Base-by-base conservation (phyloP, 1,140 invertebrate species). In the Ooceraea biroi region DNA sequence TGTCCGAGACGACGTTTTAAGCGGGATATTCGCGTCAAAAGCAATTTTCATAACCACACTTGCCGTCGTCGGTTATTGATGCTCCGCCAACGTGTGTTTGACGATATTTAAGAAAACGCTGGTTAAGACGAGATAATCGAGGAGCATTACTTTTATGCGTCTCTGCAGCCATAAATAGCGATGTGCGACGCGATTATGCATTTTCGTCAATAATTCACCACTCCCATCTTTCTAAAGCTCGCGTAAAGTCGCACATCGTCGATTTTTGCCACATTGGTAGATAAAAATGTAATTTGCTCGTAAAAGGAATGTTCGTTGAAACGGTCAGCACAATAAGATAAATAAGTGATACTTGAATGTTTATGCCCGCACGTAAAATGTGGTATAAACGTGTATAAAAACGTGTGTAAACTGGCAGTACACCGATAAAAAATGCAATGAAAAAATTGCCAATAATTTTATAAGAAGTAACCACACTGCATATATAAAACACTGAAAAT, bases 101-200 rank as follows among this genome's bases (percentile, higher is more conserved):
- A 17, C 61, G 63, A 80, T 71, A 84, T 87, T 84, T 80, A 61
- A 76, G 61, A 84, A 86, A 84, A 60, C 52, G 25, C 36, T 11
- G 14, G 57, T 52, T 61, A 55, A 77, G 57, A 80, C 63, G 69
- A 69, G 55, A 52, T 65, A 84, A 84, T 77, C 82, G 71, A 65
- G 58, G 84, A 87, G 44, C 14, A 58, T 69, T 22, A 65, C 55
- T 27, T 72, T 83, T 66, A 73, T 44, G 46, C 57, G 30, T 25
- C 52, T 65, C 50, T 17, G 19, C 12, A 68, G 41, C 44, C 22
- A 27, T 87, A 83, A 87, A 87, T 65, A 86, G 36, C 66, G 61
- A 57, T 68, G 55, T 57, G 4, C 41, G 22, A 46, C 41, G n/a
- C n/a, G 19, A 52, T 77, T 77, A 77, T 66, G 65, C 22, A 8